Percentiles rank a stretch among this genome's conserved stretches.
Evolutionary conservation across 2,797 vertebrate species (phyloP).

Genomic region (Macrochelys suwanniensis): DNA sequence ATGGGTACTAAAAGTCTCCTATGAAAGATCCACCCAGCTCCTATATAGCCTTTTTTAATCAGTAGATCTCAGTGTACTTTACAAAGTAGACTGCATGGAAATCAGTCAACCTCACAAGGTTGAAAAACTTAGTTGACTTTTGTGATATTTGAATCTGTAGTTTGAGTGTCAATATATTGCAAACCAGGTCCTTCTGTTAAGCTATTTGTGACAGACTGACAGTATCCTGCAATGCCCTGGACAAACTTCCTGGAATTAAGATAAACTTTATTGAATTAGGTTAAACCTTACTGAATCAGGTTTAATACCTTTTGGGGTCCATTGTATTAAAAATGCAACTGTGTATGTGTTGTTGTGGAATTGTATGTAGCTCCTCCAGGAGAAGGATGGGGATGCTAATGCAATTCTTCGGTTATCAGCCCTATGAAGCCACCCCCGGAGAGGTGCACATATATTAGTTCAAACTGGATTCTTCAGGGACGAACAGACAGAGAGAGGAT

Average conservation of each 20-base stretch:
- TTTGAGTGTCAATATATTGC: background rate
- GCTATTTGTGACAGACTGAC: background rate
- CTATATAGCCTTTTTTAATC: background rate
- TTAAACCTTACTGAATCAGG: no score
- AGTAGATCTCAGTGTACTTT: background rate
- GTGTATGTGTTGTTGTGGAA: background rate
- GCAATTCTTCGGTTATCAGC: background rate
- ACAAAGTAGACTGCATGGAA: background rate
- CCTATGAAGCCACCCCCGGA: background rate
- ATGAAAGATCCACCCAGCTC: background rate
- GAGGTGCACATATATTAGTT: background rate
- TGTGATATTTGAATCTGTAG: accelerated
- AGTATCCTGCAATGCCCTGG: background rate
- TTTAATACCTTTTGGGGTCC: background rate
- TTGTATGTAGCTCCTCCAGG: background rate
- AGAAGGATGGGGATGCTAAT: background rate
- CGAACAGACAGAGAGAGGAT: background rate
- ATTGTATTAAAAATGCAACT: background rate
- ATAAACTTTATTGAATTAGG: background rate
- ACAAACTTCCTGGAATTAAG: background rate
- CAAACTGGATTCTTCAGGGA: background rate
- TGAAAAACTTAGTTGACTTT: background rate
- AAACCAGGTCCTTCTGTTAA: background rate
- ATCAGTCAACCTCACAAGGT: background rate
- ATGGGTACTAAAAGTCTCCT: background rate